These are phyloP conservation scores for Apodemia duryi DNA, from an alignment of 2,888 invertebrate species.

Conservation along the genomic window DNA sequence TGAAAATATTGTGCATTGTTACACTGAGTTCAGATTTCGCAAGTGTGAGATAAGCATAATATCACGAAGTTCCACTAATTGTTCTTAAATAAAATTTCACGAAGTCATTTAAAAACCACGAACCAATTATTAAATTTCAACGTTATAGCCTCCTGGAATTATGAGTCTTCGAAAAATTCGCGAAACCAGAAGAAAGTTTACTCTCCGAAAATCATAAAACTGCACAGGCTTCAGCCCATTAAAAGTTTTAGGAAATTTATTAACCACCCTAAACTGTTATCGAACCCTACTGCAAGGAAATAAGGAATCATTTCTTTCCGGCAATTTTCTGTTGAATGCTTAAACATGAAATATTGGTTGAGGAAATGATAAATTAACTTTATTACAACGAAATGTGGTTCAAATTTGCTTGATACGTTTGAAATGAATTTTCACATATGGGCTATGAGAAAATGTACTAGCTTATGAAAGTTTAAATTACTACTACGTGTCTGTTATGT, in stretches of 20 bases:
- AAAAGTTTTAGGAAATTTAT: constrained; percentile 56
- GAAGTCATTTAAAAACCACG: constrained; percentile 4
- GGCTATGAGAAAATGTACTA: constrained; percentile 11
- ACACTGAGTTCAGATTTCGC: not conserved
- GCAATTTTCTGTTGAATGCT: constrained; percentile 5
- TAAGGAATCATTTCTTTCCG: constrained; percentile 7
- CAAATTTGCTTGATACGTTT: not conserved
- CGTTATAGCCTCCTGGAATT: constrained; percentile 1
- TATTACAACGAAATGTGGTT: not conserved
- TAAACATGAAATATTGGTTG: not conserved
- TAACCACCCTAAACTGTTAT: constrained; percentile 40
- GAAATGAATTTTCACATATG: constrained; percentile 1
- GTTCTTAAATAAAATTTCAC: constrained; percentile 2
- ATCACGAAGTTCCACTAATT: constrained; percentile 15
- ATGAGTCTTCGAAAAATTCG: constrained; percentile 12
- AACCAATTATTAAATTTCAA: constrained; percentile 15
- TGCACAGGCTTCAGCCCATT: constrained; percentile 37
- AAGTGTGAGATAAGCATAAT: constrained; percentile 13
- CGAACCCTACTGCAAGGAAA: constrained; percentile 1
- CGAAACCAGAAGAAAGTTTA: constrained; percentile 18
- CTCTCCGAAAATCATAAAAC: constrained; percentile 42
- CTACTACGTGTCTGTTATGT: constrained; percentile 5
- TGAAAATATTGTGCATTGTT: too few relatives aligned
- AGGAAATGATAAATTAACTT: not conserved
- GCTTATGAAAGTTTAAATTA: constrained; percentile 17